These are phyloP conservation scores for Euproctis similis DNA, from an alignment of 2,888 invertebrate species.

Conservation along the genomic window DNA sequence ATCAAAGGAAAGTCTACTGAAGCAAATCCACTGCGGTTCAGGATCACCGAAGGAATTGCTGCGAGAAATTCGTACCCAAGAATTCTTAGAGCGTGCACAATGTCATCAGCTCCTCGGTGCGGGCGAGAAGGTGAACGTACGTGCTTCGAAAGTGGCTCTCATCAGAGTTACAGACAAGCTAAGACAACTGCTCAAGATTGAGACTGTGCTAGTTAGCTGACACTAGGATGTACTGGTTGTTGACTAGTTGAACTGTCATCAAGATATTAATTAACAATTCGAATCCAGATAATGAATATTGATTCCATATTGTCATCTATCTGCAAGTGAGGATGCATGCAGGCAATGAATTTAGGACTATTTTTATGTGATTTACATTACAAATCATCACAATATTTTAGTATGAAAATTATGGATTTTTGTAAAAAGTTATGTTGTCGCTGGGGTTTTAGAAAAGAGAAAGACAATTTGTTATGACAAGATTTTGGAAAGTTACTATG, in stretches of 20 bases:
- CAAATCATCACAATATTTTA: too few species aligned
- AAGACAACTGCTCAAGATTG: slow-evolving; percentile 86
- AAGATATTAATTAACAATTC: too few species aligned
- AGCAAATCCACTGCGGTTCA: slow-evolving; percentile 80
- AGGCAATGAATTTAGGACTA: too few species aligned
- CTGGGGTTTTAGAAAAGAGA: too few species aligned
- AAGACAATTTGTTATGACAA: not conserved
- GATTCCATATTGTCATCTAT: too few species aligned
- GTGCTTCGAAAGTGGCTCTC: slow-evolving; percentile 87
- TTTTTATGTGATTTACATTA: too few species aligned
- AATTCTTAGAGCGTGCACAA: slow-evolving; percentile 86
- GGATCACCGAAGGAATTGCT: slow-evolving; percentile 69
- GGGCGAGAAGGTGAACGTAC: slow-evolving; percentile 86
- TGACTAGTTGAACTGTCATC: too few species aligned
- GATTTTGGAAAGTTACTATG: slow-evolving; percentile 1
- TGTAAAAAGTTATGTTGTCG: too few species aligned
- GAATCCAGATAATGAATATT: too few species aligned
- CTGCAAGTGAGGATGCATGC: too few species aligned
- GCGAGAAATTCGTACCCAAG: slow-evolving; percentile 84
- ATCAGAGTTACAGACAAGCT: slow-evolving; percentile 90
- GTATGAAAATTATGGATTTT: too few species aligned
- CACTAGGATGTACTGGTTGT: slow-evolving; percentile 30
- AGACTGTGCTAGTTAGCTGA: slow-evolving; percentile 83
- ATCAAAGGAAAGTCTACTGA: slow-evolving; percentile 85
- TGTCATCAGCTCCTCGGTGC: slow-evolving; percentile 86